Base-by-base conservation (phyloP, 2,797 vertebrate genomes). In the Cossypha caffra region DNA sequence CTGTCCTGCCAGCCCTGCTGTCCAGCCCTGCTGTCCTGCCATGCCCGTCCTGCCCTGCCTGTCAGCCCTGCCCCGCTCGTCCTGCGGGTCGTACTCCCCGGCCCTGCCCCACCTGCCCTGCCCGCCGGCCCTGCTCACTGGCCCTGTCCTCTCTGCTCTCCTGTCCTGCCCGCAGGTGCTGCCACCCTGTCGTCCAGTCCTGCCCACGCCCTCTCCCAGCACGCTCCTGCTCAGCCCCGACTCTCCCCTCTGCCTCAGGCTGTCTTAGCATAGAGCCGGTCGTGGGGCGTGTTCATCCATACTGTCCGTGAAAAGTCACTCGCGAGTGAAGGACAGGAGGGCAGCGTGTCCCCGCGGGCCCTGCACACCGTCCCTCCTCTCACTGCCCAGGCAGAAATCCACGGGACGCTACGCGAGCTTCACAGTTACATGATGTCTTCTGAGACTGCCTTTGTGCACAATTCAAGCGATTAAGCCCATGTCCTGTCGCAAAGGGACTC, bases 221-320 rank as follows among this genome's bases (percentile, higher is more conserved):
- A 4, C 4, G 2, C 31, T 42, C 37, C 31, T 8, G 3, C 29
- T 33, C 48, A 13, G 20, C 5, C 25, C 15, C 6, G 10, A 2
- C 28, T 61, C 11, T 19, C 8, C 16, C 7, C 31, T n/a, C 15
- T 6, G 2, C 10, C 20, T 33, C 80, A 28, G 72, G 17, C 24
- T 4, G 11, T 9, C 50, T 0, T 4, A 35, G 12, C 17, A 6
- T 1, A 31, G 13, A 21, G 15, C 7, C 54, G 1, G 4, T 21
- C 23, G 8, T 18, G 9, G 24, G 40, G 16, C 2, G 10, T 7
- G 38, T 28, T 54, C 73, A 11, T 11, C 38, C 43, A 5, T 16
- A 9, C 2, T 16, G n/a, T 4, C 21, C 13, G 35, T 48, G 69
- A 66, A 43, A 61, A 24, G 40, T 25, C 84, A 47, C 40, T 18